phyloP scores from a whole-genome alignment of 2,113 vertebrate species.

The Corynorhinus townsendii region DNA sequence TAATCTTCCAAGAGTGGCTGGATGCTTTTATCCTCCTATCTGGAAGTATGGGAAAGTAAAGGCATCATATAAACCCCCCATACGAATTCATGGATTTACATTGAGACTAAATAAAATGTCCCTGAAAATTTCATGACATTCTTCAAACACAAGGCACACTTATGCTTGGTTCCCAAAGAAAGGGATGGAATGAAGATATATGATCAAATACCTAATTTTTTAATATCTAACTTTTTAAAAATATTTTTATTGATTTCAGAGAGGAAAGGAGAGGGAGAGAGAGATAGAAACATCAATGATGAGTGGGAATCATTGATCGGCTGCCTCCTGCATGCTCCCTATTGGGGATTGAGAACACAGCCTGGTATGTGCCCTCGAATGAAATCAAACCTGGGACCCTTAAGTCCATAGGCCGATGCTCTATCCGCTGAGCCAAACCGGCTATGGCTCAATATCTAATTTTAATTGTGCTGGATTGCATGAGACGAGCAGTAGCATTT shows the following conservation, averaged over 20 bases:
- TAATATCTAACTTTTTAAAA: not conserved
- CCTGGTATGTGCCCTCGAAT: no score
- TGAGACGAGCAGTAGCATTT: not conserved
- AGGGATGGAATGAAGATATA: not conserved
- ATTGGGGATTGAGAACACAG: no score
- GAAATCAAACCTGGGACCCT: no score
- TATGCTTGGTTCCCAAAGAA: constrained; percentile 19
- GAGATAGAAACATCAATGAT: no score
- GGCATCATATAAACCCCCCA: not conserved
- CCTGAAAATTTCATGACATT: constrained; percentile 55
- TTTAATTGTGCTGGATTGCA: not conserved
- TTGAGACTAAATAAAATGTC: constrained; percentile 1
- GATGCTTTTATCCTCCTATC: constrained; percentile 57
- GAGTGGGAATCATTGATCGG: no score
- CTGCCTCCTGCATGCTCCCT: no score
- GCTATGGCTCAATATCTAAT: not conserved
- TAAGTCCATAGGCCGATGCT: no score
- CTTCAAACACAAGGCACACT: constrained; percentile 19
- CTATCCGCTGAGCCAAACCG: no score
- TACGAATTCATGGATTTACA: constrained; percentile 27
- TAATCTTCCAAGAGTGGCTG: constrained; percentile 53
- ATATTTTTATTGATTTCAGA: no score
- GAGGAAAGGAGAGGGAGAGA: no score
- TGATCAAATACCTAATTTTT: not conserved
- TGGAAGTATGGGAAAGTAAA: constrained; percentile 62